Evolutionary conservation across 64 coral and sea anemone species (phyloP).

Genomic region (Dendrophyllia cribrosa): DNA sequence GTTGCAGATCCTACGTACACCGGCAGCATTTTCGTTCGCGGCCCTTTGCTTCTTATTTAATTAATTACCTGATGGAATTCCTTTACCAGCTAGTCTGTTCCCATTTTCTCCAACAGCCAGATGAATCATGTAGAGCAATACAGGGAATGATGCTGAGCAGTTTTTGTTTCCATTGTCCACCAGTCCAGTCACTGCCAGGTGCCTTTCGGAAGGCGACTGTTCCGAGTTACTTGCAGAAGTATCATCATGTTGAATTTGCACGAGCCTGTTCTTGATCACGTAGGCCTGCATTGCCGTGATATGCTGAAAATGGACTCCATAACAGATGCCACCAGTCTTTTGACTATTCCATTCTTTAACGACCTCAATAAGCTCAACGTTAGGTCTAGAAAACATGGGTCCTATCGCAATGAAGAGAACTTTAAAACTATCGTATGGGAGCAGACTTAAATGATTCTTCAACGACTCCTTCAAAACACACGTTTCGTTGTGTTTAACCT

Average conservation of each 20-base stretch:
- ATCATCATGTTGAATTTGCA: constrained; percentile 1
- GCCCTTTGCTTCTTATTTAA: too few species aligned
- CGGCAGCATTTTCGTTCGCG: too few species aligned
- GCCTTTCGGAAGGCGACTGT: background rate
- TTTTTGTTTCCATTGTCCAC: constrained; percentile 71
- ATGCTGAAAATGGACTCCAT: constrained; percentile 94
- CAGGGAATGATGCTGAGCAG: constrained; percentile 72
- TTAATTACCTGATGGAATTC: constrained; percentile 82
- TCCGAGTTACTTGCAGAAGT: background rate
- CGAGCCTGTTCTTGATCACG: constrained; percentile 78
- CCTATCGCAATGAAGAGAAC: constrained; percentile 91
- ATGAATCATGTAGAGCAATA: constrained; percentile 94
- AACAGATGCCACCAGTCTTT: constrained; percentile 46
- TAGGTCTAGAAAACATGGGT: constrained; percentile 80
- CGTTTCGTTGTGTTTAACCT: constrained; percentile 14
- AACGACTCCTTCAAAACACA: constrained; percentile 37
- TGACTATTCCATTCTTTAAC: constrained; percentile 60
- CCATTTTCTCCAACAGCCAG: constrained; percentile 96
- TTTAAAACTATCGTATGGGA: constrained; percentile 61
- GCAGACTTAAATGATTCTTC: constrained; percentile 50
- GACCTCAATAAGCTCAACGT: constrained; percentile 61
- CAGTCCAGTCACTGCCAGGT: constrained; percentile 79
- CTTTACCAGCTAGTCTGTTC: constrained; percentile 88
- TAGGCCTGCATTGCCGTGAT: constrained; percentile 93
- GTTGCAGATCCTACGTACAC: too few species aligned